Evolutionary conservation across 2,888 invertebrate species (phyloP), one percentile per base, ranked within the genome.

Genomic region (Seladonia tumulorum): DNA sequence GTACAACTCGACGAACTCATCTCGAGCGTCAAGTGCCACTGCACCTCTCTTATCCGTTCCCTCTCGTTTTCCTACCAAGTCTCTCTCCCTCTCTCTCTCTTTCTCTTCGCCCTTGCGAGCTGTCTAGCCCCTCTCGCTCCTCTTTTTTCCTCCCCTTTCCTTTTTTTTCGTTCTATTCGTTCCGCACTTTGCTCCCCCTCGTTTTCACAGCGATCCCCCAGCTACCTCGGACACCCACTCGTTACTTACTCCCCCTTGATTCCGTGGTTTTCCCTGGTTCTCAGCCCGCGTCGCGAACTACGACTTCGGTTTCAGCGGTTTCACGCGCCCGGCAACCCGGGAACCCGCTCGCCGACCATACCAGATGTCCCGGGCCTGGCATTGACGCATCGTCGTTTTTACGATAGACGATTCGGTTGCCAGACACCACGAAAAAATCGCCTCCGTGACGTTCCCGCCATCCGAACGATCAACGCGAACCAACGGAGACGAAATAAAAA

Each of bases 291-390:
- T 47, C 35, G 68, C 29, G 49, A 57, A 45, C 45, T 47, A 47
- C 45, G 76, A 22, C 39, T 18, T n/a, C 81, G 78, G 77, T 74
- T 73, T 66, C 76, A 47, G 45, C 8, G 39, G 68, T 75, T 79
- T 83, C 87, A 90, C 90, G 85, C 82, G 45, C 39, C 29, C 88
- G 29, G 29, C 1, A 29, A 29, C n/a, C n/a, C n/a, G n/a, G 10
- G 53, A n/a, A 57, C 53, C 87, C 90, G 89, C 87, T 89, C 87
- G 87, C 79, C 79, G 85, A 81, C 82, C 49, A 79, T 35, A 82
- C 90, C 90, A 90, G 89, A 91, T 90, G 90, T 88, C 83, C 81
- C 83, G 72, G 72, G 72, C 18, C 81, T 90, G 90, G 87, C 90
- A 90, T 87, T 89, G 89, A 89, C 87, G 87, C 86, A 83, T 89